phyloP scores from a whole-genome alignment of 2,797 vertebrate species.

The Siniperca scherzeri region DNA sequence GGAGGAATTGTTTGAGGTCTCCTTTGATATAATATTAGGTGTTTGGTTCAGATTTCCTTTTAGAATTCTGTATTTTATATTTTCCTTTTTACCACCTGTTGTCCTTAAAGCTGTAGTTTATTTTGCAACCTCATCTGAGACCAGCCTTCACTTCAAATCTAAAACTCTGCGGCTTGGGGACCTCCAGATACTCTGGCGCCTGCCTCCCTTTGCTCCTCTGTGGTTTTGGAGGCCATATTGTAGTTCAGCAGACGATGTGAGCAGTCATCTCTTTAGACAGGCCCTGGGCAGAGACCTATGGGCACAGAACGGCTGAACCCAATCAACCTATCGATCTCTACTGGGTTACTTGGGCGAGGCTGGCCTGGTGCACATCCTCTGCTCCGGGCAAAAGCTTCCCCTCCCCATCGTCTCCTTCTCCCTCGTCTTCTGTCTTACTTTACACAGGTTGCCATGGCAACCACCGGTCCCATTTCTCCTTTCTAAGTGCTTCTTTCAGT shows the following conservation, averaged over 20 bases:
- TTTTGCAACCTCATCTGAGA: constrained; percentile 8
- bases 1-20: not conserved
- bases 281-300: constrained; percentile 43
- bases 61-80: not conserved
- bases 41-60: not conserved
- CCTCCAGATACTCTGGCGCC: not conserved
- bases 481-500: constrained; percentile 65
- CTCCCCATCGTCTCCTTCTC: not conserved
- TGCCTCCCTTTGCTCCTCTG: constrained; percentile 25
- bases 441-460: constrained; percentile 77
- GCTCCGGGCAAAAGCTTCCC: constrained; percentile 43
- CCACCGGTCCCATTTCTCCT: constrained; percentile 67
- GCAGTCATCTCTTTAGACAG: constrained; percentile 66
- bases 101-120: not conserved
- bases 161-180: not conserved
- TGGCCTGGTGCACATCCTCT: constrained; percentile 53
- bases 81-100: not conserved
- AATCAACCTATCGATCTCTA: constrained; percentile 78
- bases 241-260: constrained; percentile 53
- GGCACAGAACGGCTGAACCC: constrained; percentile 71
- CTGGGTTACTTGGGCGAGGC: constrained; percentile 51
- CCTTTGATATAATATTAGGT: not conserved
- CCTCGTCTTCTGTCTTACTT: constrained; percentile 56
- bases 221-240: constrained; percentile 35
- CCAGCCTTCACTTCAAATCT: constrained; percentile 5